Evolutionary conservation across 2,113 vertebrate species (phyloP).

Genomic region (Tapirus terrestris): DNA sequence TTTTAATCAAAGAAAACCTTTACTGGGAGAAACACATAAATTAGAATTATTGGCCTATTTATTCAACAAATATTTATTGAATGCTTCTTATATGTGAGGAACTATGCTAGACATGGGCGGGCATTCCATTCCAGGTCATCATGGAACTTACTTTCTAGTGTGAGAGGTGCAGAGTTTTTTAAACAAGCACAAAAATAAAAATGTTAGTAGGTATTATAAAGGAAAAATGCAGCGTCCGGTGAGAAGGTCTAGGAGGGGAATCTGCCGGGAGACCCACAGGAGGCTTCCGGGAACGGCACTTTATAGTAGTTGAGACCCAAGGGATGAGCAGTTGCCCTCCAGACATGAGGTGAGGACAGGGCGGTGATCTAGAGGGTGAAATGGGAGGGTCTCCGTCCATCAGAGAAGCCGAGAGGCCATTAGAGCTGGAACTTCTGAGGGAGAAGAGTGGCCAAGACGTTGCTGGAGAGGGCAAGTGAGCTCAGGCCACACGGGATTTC

Average conservation of each 20-base stretch:
- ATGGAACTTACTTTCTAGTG: not conserved
- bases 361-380: not conserved
- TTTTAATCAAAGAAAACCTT: not conserved
- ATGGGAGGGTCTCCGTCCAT: not conserved
- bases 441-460: not conserved
- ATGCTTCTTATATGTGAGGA: not conserved
- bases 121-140: not conserved
- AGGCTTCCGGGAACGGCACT: not conserved
- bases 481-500: not conserved
- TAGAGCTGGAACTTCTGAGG: not conserved
- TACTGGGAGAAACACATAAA: not conserved
- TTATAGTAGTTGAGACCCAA: not conserved
- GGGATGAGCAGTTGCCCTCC: not conserved
- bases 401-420: not conserved
- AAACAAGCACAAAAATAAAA: not conserved
- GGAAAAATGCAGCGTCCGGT: not conserved
- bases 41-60: conserved; percentile 3
- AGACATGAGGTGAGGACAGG: not conserved
- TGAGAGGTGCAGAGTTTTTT: not conserved
- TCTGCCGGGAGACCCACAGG: not conserved
- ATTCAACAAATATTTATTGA: not conserved
- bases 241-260: not conserved
- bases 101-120: accelerated
- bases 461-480: not conserved
- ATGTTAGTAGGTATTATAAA: not conserved